phyloP scores from a whole-genome alignment of 2,113 vertebrate species.

The Psettodes erumei region DNA sequence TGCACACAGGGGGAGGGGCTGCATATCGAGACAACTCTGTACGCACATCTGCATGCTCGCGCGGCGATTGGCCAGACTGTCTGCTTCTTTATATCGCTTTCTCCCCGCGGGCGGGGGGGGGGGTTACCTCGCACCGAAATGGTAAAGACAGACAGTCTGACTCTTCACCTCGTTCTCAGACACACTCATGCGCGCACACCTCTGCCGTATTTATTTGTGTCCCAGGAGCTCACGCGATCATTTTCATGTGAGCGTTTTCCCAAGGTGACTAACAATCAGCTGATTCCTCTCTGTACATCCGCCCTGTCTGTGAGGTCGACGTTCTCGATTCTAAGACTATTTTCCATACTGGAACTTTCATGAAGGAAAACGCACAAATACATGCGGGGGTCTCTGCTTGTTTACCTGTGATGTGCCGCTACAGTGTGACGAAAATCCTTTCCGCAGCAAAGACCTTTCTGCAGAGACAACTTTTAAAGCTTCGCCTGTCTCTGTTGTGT shows the following conservation, averaged over 20 bases:
- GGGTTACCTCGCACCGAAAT: background rate
- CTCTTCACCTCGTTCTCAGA: conserved; percentile 26
- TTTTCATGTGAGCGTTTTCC: conserved; percentile 67
- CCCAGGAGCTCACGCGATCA: conserved; percentile 51
- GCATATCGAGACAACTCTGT: background rate
- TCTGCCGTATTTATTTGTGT: conserved; percentile 63
- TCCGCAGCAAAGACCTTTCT: background rate
- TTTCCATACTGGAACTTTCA: conserved; percentile 20
- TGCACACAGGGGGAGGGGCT: background rate
- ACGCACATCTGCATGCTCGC: background rate
- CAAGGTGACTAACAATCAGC: conserved; percentile 74
- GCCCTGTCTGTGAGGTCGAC: conserved; percentile 22
- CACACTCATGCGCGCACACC: conserved; percentile 56
- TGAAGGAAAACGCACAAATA: background rate
- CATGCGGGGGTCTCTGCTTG: background rate
- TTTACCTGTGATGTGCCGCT: background rate
- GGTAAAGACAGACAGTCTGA: conserved; percentile 31
- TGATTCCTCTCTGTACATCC: conserved; percentile 54
- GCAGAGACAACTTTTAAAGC: background rate
- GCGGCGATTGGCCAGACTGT: background rate
- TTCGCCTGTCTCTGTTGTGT: conserved; percentile 7
- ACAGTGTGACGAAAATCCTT: too few species aligned
- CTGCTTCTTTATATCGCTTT: background rate
- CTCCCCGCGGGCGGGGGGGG: too few species aligned
- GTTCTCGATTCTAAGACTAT: conserved; percentile 5